Evolutionary conservation across 2,888 invertebrate genomes (phyloP), one percentile per base, ranked within the genome.

Genomic region (Amblyjoppa proteus): DNA sequence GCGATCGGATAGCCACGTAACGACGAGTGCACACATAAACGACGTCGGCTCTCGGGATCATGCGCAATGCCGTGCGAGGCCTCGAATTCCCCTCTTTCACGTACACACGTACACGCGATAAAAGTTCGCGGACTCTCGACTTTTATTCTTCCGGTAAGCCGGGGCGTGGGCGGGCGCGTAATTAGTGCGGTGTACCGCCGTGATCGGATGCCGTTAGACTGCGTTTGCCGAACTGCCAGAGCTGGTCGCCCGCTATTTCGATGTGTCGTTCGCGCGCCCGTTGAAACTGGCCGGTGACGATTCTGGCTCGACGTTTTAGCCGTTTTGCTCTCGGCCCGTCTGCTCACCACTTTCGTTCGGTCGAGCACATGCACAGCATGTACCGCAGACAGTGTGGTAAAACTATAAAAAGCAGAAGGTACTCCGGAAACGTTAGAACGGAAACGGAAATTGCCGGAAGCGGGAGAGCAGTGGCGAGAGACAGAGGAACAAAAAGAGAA

Each of bases 101-200:
- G 34, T 13, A 9, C n/a, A 9, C 25, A 34, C 28, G 16, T 73
- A 38, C 7, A 51, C 49, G n/a, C 68, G 45, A 45, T 25, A 34
- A 41, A 74, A 78, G 45, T 78, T 75, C 74, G 81, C 61, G 58
- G 69, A 69, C 74, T 34, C 49, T 31, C 68, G 31, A 81, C 81
- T 84, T 84, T 84, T 84, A 84, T 84, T 84, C 73, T 81, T 74
- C 69, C 74, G 74, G 81, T 81, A 81, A 73, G 74, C 80, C 68
- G 51, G 73, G 73, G 73, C 49, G 69, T 53, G 41, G 25, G 71
- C 28, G 71, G 45, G 61, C 20, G 41, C 68, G 81, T 84, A 84
- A 84, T 84, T 84, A 81, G 77, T 84, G 81, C 74, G 84, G 81
- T 81, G 77, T 34, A 74, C 84, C 84, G 34, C 74, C 25, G 61